These are phyloP conservation scores for Dasypus novemcinctus DNA, from an alignment of 2,113 vertebrate species.

Conservation along the genomic window DNA sequence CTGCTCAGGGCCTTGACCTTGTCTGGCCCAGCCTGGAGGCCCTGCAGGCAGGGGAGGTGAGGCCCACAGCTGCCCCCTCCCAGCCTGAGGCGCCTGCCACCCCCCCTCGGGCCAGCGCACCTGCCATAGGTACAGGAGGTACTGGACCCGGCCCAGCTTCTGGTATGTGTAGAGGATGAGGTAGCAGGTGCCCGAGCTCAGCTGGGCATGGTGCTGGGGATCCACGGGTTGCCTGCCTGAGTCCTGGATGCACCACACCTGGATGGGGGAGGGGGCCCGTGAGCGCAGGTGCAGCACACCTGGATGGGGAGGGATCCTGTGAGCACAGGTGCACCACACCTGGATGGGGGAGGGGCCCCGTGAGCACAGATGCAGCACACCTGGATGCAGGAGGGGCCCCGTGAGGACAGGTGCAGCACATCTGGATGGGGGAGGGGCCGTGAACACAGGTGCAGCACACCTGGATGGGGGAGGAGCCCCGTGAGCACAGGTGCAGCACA, in stretches of 20 bases:
- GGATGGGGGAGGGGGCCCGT: not conserved
- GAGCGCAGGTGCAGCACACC: constrained; percentile 83
- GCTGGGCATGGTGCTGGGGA: constrained; percentile 78
- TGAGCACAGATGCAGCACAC: constrained; percentile 85
- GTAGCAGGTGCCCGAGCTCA: constrained; percentile 90
- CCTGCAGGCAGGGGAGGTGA: constrained; percentile 77
- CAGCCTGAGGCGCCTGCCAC: not conserved
- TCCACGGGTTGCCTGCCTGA: constrained; percentile 84
- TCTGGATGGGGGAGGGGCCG: constrained; percentile 71
- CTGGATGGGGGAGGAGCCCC: constrained; percentile 69
- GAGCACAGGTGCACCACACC: constrained; percentile 85
- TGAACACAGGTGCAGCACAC: constrained; percentile 84
- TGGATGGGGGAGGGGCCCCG: constrained; percentile 44
- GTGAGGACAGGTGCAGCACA: constrained; percentile 82
- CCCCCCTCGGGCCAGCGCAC: constrained; percentile 69
- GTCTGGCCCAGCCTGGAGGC: constrained; percentile 84
- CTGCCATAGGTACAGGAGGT: constrained; percentile 93
- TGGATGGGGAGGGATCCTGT: constrained; percentile 40
- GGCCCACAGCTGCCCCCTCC: not conserved
- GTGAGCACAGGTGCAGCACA: constrained; percentile 82
- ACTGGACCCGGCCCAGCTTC: constrained; percentile 79
- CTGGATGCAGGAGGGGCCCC: constrained; percentile 69
- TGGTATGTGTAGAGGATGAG: constrained; percentile 90
- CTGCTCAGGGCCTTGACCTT: constrained; percentile 84
- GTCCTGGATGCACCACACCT: constrained; percentile 91